A percentile compares a stretch with the other conserved stretches of the same genome.
These are phyloP conservation scores for Apogon talboti DNA, from an alignment of 2,797 vertebrate genomes.

Conservation along the genomic window DNA sequence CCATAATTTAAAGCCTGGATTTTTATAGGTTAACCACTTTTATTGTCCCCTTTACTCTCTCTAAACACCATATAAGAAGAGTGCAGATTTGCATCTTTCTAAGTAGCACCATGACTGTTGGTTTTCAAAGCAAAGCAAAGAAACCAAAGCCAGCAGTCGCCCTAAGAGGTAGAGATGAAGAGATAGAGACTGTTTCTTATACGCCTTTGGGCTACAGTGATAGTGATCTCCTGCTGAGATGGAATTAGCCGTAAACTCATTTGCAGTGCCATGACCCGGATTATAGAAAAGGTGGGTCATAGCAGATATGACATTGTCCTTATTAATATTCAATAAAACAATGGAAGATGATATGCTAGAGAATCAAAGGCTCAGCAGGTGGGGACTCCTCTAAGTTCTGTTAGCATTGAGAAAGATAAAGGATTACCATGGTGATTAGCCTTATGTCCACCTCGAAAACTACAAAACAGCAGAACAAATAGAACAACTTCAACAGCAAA, in stretches of 20 bases:
- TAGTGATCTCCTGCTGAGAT: slow-evolving; percentile 77
- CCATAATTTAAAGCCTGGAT: too few relatives aligned
- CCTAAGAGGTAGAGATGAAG: slow-evolving; percentile 50
- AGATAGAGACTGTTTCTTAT: slow-evolving; percentile 57
- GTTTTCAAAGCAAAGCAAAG: slow-evolving; percentile 59
- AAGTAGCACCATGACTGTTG: slow-evolving; percentile 28
- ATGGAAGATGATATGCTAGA: slow-evolving; percentile 60
- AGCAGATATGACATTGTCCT: slow-evolving; percentile 71
- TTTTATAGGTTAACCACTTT: too few relatives aligned
- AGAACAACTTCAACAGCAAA: slow-evolving; percentile 10
- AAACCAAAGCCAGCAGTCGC: slow-evolving; percentile 50
- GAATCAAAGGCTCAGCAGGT: slow-evolving; percentile 78
- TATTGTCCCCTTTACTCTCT: not conserved
- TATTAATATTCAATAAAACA: slow-evolving; percentile 83
- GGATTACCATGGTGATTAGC: slow-evolving; percentile 59
- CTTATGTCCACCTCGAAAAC: slow-evolving; percentile 3
- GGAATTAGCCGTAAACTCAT: slow-evolving; percentile 80
- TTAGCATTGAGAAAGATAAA: slow-evolving; percentile 56
- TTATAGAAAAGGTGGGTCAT: slow-evolving; percentile 78
- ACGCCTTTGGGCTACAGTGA: slow-evolving; percentile 69
- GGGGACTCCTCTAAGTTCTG: slow-evolving; percentile 63
- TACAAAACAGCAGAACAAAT: not conserved
- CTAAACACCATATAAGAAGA: not conserved
- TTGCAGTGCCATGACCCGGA: slow-evolving; percentile 73
- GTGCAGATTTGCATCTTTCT: slow-evolving; percentile 24